These are phyloP conservation scores for Eulithis prunata DNA, from an alignment of 2,888 invertebrate species.

Conservation along the genomic window DNA sequence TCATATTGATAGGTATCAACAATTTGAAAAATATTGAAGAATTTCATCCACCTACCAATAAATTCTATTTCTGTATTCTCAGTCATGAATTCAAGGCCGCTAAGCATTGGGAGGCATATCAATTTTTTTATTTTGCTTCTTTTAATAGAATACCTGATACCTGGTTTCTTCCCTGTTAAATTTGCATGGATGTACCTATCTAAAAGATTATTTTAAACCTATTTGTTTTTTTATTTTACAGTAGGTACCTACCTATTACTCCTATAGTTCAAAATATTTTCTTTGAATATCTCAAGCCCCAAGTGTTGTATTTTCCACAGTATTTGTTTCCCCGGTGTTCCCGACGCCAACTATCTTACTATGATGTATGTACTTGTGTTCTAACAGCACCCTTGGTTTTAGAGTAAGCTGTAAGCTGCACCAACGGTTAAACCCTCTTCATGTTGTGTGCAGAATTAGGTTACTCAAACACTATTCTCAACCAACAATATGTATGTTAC, in stretches of 20 bases:
- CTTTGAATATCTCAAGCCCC: not conserved
- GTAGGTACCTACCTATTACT: too few relatives aligned
- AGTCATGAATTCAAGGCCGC: conserved; percentile 71
- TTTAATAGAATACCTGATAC: conserved; percentile 31
- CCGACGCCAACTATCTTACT: conserved; percentile 53
- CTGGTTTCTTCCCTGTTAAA: not conserved
- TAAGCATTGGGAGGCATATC: conserved; percentile 56
- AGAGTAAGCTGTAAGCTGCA: not conserved
- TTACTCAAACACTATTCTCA: too few relatives aligned
- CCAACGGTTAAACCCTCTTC: not conserved
- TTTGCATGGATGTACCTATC: not conserved
- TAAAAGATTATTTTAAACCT: not conserved
- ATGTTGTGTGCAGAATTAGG: too few relatives aligned
- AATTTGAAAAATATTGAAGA: conserved; percentile 48
- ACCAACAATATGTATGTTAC: too few relatives aligned
- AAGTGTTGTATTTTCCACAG: conserved; percentile 48
- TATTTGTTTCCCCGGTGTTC: conserved; percentile 57
- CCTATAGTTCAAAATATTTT: not conserved
- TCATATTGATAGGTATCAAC: not conserved
- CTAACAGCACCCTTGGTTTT: conserved; percentile 21
- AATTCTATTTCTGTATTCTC: conserved; percentile 62
- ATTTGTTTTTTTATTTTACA: too few relatives aligned
- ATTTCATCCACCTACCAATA: conserved; percentile 36
- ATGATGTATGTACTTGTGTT: conserved; percentile 54
- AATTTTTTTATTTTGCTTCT: conserved; percentile 52